Evolutionary conservation across 2,113 vertebrate genomes (phyloP).

Genomic region (Xerus inauris): DNA sequence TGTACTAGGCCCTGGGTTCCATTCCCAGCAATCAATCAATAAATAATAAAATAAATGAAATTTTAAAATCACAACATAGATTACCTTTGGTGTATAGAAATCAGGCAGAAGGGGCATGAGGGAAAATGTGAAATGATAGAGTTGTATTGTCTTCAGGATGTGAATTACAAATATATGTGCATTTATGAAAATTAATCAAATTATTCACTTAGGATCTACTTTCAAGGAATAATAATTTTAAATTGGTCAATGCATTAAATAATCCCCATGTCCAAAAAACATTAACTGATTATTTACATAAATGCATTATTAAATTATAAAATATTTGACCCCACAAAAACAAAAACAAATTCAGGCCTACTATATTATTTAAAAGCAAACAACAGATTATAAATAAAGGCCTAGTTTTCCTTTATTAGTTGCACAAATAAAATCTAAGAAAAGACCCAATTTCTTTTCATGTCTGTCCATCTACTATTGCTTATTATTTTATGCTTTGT

Average conservation of each 20-base stretch:
- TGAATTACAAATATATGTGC: not conserved
- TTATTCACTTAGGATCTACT: not conserved
- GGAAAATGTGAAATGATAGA: not conserved
- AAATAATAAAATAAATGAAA: no score
- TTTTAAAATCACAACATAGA: not conserved
- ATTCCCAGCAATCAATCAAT: no score
- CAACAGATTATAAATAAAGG: not conserved
- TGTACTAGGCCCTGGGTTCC: no score
- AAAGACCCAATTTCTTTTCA: not conserved
- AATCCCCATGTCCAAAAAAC: not conserved
- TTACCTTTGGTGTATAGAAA: not conserved
- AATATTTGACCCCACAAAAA: not conserved
- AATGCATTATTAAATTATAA: not conserved
- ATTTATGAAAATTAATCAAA: not conserved
- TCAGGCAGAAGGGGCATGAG: not conserved
- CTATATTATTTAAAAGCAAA: not conserved
- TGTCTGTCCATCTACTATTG: not conserved
- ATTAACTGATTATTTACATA: not conserved
- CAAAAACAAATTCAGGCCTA: not conserved
- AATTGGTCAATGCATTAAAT: not conserved
- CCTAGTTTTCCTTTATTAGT: not conserved
- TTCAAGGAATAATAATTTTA: slow-evolving; percentile 28
- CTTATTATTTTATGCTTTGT: not conserved
- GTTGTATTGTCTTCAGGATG: not conserved
- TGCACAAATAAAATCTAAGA: not conserved